Conservation (phyloP, 1,140 invertebrate species). For the Drosophila ironensis region DNA sequence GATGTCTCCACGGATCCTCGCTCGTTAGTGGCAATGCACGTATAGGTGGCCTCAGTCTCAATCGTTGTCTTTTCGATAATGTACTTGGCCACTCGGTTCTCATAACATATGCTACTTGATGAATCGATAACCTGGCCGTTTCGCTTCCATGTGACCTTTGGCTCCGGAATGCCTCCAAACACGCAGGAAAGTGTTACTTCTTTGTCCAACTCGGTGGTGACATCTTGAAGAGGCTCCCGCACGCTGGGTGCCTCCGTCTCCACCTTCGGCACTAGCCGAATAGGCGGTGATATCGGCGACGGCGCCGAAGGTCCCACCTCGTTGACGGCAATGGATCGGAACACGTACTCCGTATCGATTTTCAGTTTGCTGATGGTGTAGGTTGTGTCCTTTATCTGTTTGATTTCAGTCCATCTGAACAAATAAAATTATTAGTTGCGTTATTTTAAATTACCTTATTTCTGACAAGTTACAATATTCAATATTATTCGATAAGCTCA, state of each 20-base stretch:
- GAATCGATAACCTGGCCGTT: conserved; percentile 84
- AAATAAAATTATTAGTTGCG: too few relatives aligned
- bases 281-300: conserved; percentile 84
- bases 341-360: conserved; percentile 88
- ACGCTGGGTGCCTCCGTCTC: conserved; percentile 84
- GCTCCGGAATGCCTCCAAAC: conserved; percentile 91
- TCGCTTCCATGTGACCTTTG: conserved; percentile 91
- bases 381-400: conserved; percentile 86
- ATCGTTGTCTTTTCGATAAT: conserved; percentile 86
- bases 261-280: conserved; percentile 83
- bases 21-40: conserved; percentile 88
- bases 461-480: too few relatives aligned
- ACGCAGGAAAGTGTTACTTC: conserved; percentile 88
- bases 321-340: conserved; percentile 90
- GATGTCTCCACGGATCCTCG: conserved; percentile 88
- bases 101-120: conserved; percentile 85
- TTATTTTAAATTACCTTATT: too few relatives aligned
- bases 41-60: conserved; percentile 87
- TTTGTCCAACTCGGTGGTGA: conserved; percentile 84
- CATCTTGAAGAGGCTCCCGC: conserved; percentile 85
- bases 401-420: conserved; percentile 86
- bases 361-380: conserved; percentile 86
- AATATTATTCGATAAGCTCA: too few relatives aligned
- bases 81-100: conserved; percentile 89
- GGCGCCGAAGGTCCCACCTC: conserved; percentile 86